These are phyloP conservation scores for Teleogryllus occipitalis DNA, from an alignment of 1,140 invertebrate genomes.

Conservation along the genomic window DNA sequence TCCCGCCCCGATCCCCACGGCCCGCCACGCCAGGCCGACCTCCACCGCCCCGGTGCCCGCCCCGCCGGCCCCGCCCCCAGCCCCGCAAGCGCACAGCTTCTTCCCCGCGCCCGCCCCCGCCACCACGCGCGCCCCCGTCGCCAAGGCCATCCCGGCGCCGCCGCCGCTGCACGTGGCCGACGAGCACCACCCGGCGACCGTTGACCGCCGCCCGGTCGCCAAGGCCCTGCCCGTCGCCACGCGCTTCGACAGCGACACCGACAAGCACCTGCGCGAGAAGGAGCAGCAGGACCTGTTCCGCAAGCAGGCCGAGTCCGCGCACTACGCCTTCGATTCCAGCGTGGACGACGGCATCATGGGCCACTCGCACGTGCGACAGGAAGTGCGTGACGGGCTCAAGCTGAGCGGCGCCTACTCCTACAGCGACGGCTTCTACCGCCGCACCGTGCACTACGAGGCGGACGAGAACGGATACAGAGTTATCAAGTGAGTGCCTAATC, in stretches of 20 bases:
- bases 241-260: not conserved
- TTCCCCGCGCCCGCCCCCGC: not conserved
- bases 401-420: conserved; percentile 46
- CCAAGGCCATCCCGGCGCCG: not conserved
- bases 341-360: conserved; percentile 46
- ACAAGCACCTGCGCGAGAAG: not conserved
- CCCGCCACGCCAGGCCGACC: too few species aligned
- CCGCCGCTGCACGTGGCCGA: too few species aligned
- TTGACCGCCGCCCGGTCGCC: too few species aligned
- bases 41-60: too few species aligned
- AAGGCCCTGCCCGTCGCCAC: not conserved
- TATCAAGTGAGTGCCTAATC: conserved; percentile 35
- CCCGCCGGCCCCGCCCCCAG: too few species aligned
- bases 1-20: too few species aligned
- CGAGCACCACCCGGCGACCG: not conserved
- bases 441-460: conserved; percentile 46
- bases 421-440: conserved; percentile 44
- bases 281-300: conserved; percentile 9
- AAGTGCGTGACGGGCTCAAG: conserved; percentile 42
- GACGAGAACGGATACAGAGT: conserved; percentile 50
- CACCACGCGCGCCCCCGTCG: not conserved
- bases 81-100: too few species aligned
- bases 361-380: conserved; percentile 37
- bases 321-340: conserved; percentile 41
- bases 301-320: conserved; percentile 32